Percentiles rank a stretch among this genome's conserved stretches.
Conservation (phyloP, 2,113 vertebrate species). For the Lepidothrix coronata region DNA sequence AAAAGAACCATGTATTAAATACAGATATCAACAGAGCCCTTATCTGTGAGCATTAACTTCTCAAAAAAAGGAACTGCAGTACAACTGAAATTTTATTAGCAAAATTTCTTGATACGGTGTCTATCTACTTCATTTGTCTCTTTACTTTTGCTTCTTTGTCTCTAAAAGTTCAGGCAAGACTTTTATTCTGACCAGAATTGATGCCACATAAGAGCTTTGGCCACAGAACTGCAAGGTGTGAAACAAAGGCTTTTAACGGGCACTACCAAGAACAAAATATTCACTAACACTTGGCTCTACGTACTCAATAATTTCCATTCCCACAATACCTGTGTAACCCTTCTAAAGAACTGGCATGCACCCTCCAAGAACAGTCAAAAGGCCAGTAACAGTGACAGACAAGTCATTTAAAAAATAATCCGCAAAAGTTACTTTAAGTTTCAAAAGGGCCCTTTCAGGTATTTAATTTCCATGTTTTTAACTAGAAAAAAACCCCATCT, state of each 20-base stretch:
- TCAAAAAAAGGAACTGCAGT: background rate
- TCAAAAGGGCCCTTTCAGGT: background rate
- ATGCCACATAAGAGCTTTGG: background rate
- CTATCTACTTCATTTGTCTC: background rate
- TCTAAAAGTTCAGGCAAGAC: background rate
- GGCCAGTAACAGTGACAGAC: fast-evolving
- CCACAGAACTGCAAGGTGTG: background rate
- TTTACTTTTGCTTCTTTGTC: background rate
- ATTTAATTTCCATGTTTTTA: background rate
- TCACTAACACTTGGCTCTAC: background rate
- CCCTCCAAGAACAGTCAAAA: background rate
- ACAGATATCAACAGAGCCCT: background rate
- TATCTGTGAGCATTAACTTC: background rate
- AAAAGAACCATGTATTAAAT: background rate
- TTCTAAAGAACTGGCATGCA: background rate
- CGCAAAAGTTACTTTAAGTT: background rate
- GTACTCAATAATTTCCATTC: background rate
- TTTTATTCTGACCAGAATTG: background rate
- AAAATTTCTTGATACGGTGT: background rate
- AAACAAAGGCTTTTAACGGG: background rate
- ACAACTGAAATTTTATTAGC: background rate
- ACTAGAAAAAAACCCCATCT: background rate
- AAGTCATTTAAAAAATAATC: background rate
- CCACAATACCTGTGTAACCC: background rate
- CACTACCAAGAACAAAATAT: background rate